Evolutionary conservation across 2,888 invertebrate species (phyloP), one percentile per base, ranked within the genome.

Genomic region (Ligdia adustata): DNA sequence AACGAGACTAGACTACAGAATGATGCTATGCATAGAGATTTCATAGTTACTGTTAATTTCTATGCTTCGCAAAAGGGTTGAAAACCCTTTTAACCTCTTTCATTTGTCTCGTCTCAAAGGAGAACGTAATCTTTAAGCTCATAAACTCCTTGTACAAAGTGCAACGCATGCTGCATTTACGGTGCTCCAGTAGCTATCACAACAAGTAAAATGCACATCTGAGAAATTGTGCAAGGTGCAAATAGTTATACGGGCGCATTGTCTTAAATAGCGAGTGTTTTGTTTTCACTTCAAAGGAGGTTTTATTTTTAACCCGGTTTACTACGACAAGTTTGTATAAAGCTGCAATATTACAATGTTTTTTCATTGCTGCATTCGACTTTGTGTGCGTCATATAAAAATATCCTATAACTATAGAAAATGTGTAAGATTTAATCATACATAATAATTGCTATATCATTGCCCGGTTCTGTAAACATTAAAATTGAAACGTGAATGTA

Each of bases 401-500:
- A n/a, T n/a, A n/a, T n/a, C n/a, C n/a, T n/a, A n/a, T n/a, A n/a
- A n/a, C n/a, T n/a, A n/a, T n/a, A n/a, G n/a, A n/a, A n/a, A n/a
- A n/a, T n/a, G n/a, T n/a, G n/a, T n/a, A n/a, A n/a, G n/a, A n/a
- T n/a, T n/a, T n/a, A n/a, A n/a, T n/a, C 18, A 6, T 27, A n/a
- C 13, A 13, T 28, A 20, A 22, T 31, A 31, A 31, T 32, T 14
- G 6, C 40, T 24, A 24, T 12, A 26, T 41, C n/a, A 4, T 26
- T 35, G 12, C 11, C 9, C 7, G 2, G 12, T 37, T 9, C 6
- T 5, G 14, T 32, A 50, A 67, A 73, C 61, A 74, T 70, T 70
- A 73, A 72, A 41, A 64, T 22, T 6, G 72, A 64, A 56, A 74
- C 71, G 64, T 68, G 62, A 67, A 61, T 58, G 43, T 44, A 50